Conservation (phyloP, 1,140 invertebrate genomes). For the Parasteatoda tepidariorum region DNA sequence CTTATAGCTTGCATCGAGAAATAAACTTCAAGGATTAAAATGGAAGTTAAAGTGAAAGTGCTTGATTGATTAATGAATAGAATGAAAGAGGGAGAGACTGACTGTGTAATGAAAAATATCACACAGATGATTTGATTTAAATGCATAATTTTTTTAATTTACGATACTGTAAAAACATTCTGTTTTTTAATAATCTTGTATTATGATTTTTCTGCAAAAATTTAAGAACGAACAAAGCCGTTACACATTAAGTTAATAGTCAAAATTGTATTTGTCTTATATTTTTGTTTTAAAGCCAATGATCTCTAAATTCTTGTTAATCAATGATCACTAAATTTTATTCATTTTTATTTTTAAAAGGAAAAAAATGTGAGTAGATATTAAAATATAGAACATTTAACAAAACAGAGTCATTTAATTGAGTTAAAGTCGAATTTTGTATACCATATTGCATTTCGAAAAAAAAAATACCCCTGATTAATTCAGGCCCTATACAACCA, state of each 20-base stretch:
- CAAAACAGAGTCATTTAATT: background rate
- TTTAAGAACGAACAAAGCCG: background rate
- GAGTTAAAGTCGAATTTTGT: too few relatives aligned
- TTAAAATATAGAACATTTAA: background rate
- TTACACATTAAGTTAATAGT: background rate
- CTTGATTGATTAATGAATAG: too few relatives aligned
- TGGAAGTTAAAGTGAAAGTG: too few relatives aligned
- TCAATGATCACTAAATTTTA: background rate
- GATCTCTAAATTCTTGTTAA: background rate
- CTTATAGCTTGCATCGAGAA: too few relatives aligned
- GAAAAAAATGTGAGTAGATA: background rate
- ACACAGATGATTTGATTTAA: too few relatives aligned
- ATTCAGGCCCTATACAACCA: background rate
- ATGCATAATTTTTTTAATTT: too few relatives aligned
- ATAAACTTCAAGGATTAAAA: too few relatives aligned
- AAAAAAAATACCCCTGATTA: background rate
- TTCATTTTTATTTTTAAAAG: background rate
- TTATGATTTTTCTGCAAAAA: background rate
- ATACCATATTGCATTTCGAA: too few relatives aligned
- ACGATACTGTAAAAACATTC: background rate
- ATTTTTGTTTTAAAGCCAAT: background rate
- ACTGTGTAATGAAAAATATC: too few relatives aligned
- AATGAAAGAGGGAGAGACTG: too few relatives aligned
- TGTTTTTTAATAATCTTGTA: background rate
- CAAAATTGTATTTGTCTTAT: background rate